These are phyloP conservation scores for Upupa epops DNA, from an alignment of 2,113 vertebrate genomes.

Conservation along the genomic window DNA sequence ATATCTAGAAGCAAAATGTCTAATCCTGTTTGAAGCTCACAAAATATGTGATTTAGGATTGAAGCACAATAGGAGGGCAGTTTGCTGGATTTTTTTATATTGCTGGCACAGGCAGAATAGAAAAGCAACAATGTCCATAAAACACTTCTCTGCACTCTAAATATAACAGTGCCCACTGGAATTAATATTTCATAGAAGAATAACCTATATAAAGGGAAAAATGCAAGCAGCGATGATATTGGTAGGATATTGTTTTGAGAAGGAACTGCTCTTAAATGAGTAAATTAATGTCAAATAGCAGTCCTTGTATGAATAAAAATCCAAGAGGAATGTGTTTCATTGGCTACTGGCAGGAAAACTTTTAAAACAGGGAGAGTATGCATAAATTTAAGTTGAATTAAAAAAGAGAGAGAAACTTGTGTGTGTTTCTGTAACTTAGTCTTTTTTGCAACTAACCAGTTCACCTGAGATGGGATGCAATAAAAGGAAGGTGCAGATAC, in stretches of 20 bases:
- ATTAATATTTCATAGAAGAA: slow-evolving; percentile 65
- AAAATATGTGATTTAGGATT: not conserved
- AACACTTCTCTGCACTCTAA: slow-evolving; percentile 54
- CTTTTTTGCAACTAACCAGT: not conserved
- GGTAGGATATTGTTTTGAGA: slow-evolving; percentile 37
- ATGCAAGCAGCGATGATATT: not conserved
- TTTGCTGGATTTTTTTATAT: slow-evolving; percentile 14
- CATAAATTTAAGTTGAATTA: not conserved
- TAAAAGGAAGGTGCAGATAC: not conserved
- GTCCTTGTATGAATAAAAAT: not conserved
- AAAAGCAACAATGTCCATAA: slow-evolving; percentile 45
- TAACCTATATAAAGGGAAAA: slow-evolving; percentile 55
- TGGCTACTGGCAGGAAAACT: not conserved
- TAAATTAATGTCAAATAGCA: slow-evolving; percentile 34
- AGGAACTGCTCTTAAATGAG: slow-evolving; percentile 27
- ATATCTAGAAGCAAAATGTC: not conserved
- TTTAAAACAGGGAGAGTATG: not conserved
- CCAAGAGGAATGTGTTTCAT: not conserved
- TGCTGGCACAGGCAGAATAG: slow-evolving; percentile 19
- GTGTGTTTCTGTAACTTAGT: not conserved
- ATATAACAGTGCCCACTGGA: slow-evolving; percentile 54
- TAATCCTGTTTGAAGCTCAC: not conserved
- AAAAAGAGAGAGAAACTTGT: not conserved
- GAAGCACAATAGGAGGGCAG: not conserved
- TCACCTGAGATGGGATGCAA: not conserved